Evolutionary conservation across 2,888 invertebrate species (phyloP).

Genomic region (Athrips mouffetella): DNA sequence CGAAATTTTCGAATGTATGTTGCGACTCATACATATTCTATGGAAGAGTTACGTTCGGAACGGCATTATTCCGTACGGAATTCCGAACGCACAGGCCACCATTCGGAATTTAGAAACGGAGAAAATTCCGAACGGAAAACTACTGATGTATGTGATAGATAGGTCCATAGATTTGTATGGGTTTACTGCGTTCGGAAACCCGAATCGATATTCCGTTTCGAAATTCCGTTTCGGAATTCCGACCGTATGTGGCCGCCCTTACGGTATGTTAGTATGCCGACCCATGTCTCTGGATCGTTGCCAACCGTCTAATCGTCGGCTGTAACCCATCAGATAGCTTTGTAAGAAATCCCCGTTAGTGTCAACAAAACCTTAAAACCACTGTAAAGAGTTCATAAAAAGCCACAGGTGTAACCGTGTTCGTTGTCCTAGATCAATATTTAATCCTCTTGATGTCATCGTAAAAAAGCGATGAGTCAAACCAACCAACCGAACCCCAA

Average conservation of each 20-base stretch:
- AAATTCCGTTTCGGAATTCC: too few species aligned
- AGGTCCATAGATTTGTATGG: too few species aligned
- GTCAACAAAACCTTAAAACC: constrained; percentile 23
- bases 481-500: constrained; percentile 39
- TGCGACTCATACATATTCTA: too few species aligned
- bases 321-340: constrained; percentile 27
- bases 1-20: too few species aligned
- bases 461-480: constrained; percentile 46
- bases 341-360: constrained; percentile 26
- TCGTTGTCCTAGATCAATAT: constrained; percentile 39
- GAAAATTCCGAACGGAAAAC: too few species aligned
- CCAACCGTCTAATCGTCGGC: constrained; percentile 37
- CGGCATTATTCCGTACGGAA: too few species aligned
- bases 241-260: neutral
- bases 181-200: too few species aligned
- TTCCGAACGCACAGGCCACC: too few species aligned
- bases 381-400: constrained; percentile 13
- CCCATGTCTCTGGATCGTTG: constrained; percentile 36
- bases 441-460: constrained; percentile 38
- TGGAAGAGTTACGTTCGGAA: too few species aligned
- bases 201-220: too few species aligned
- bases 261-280: neutral
- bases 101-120: too few species aligned
- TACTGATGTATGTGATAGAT: too few species aligned
- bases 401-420: constrained; percentile 16